Evolutionary conservation across 2,888 invertebrate genomes (phyloP).

Genomic region (Chrysina gloriosa): DNA sequence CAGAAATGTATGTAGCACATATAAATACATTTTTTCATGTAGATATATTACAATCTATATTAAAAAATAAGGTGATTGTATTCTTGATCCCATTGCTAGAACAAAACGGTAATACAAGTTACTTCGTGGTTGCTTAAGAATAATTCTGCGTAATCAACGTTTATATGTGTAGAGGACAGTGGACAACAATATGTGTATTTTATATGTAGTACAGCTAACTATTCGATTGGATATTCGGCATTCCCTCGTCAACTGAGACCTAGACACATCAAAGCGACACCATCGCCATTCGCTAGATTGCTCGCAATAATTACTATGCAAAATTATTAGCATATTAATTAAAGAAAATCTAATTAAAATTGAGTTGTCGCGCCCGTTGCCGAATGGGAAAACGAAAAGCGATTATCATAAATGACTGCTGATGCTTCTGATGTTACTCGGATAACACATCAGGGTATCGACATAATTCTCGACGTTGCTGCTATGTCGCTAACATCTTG

Average conservation of each 20-base stretch:
- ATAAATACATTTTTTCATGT: too few species aligned
- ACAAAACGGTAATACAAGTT: too few species aligned
- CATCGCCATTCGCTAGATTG: slow-evolving; percentile 65
- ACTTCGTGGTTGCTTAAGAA: too few species aligned
- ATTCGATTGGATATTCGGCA: slow-evolving; percentile 38
- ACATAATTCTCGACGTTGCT: slow-evolving; percentile 24
- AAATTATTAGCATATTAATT: slow-evolving; percentile 69
- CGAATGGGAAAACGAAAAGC: slow-evolving; percentile 60
- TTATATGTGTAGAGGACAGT: background rate
- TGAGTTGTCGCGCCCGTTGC: slow-evolving; percentile 57
- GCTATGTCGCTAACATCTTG: slow-evolving; percentile 6
- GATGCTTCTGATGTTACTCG: slow-evolving; percentile 29
- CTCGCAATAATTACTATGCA: slow-evolving; percentile 68
- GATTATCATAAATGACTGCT: slow-evolving; percentile 61
- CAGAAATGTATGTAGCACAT: too few species aligned
- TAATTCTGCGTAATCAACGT: too few species aligned
- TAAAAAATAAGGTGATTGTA: too few species aligned
- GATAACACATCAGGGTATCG: slow-evolving; percentile 27
- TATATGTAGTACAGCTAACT: slow-evolving; percentile 26
- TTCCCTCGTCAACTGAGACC: slow-evolving; percentile 45
- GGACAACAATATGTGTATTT: background rate
- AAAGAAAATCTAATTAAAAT: slow-evolving; percentile 69
- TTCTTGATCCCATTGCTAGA: too few species aligned
- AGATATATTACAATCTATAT: too few species aligned
- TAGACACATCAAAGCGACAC: slow-evolving; percentile 66